phyloP scores from a whole-genome alignment of 1,140 invertebrate species.

The Oscheius sp. region DNA sequence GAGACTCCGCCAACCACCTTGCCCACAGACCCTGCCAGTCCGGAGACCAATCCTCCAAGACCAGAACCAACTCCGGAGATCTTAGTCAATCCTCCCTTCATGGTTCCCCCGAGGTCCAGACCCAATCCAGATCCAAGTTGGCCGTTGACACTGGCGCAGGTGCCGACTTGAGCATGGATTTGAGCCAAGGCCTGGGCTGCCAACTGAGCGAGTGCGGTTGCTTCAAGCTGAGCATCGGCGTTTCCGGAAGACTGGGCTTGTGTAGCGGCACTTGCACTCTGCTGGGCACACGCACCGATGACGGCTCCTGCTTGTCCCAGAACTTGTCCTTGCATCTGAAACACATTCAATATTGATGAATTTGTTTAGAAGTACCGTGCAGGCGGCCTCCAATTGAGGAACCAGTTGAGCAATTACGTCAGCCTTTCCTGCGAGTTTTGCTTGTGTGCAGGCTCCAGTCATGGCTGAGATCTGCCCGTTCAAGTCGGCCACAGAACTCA shows the following conservation, averaged over 20 bases:
- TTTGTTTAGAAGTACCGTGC: too few species aligned
- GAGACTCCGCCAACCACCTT: not conserved
- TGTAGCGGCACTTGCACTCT: not conserved
- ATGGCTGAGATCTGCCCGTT: not conserved
- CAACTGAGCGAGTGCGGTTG: not conserved
- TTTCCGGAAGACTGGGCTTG: not conserved
- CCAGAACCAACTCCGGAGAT: not conserved
- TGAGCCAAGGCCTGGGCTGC: not conserved
- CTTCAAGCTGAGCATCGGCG: not conserved
- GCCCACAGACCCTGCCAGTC: too few species aligned
- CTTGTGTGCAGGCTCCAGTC: not conserved
- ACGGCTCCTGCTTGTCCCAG: not conserved
- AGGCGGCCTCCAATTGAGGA: not conserved
- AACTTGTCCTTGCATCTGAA: not conserved
- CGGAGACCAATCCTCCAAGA: not conserved
- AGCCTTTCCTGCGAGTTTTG: not conserved
- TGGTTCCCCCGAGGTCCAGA: not conserved
- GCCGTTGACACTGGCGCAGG: not conserved
- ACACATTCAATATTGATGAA: too few species aligned
- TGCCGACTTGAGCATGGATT: not conserved
- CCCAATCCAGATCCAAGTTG: not conserved
- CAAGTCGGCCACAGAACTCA: not conserved
- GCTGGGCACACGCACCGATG: not conserved
- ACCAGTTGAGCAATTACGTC: not conserved
- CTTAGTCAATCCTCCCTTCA: not conserved